Conservation (phyloP, 2,888 invertebrate species). For the Prosapia bicincta region DNA sequence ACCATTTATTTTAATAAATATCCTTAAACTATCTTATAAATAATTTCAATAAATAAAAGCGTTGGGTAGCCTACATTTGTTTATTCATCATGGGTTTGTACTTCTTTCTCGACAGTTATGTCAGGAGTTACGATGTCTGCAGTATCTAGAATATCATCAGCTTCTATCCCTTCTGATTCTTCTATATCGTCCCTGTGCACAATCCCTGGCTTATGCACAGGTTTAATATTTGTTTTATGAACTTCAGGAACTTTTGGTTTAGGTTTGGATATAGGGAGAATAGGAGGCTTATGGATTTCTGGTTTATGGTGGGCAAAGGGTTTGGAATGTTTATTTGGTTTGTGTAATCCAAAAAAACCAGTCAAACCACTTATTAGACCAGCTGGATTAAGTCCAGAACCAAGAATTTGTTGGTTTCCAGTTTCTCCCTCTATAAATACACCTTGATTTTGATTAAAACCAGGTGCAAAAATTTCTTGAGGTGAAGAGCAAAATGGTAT, state of each 20-base stretch:
- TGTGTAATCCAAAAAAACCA: not conserved
- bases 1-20: too few species aligned
- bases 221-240: too few species aligned
- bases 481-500: constrained; percentile 42
- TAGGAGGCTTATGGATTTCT: too few species aligned
- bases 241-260: not conserved
- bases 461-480: not conserved
- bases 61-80: not conserved
- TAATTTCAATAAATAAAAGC: too few species aligned
- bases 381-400: not conserved
- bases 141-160: not conserved
- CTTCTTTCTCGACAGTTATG: not conserved
- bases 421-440: not conserved
- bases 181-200: not conserved
- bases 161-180: not conserved
- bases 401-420: not conserved
- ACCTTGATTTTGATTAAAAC: not conserved
- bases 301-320: not conserved
- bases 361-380: not conserved
- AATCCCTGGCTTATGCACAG: not conserved
- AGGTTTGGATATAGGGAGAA: not conserved
- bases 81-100: not conserved
- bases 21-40: too few species aligned
- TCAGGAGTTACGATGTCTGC: not conserved
- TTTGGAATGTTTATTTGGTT: not conserved